Conservation (phyloP, 2,888 invertebrate species). For the Trichogramma evanescens region DNA sequence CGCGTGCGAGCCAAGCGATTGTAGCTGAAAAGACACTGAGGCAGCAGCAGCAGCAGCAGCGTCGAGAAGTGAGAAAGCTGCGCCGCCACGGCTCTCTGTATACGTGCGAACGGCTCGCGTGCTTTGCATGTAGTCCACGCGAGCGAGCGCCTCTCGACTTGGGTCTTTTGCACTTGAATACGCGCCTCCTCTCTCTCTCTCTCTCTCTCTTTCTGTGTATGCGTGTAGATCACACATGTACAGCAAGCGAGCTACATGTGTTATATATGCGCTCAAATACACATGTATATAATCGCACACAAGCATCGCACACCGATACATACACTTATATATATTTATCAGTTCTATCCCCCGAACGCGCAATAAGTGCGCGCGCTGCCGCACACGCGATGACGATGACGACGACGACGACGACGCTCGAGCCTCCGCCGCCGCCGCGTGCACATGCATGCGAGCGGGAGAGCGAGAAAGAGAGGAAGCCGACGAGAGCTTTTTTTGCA, state of each 20-base stretch:
- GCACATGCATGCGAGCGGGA: too few relatives aligned
- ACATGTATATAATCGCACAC: too few relatives aligned
- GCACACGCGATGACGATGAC: too few relatives aligned
- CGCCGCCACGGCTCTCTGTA: slow-evolving; percentile 4
- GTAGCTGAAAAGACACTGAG: slow-evolving; percentile 10
- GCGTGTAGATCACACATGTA: background rate
- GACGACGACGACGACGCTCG: too few relatives aligned
- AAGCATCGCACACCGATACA: too few relatives aligned
- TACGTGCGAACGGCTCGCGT: background rate
- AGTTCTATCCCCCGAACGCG: too few relatives aligned
- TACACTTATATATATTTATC: too few relatives aligned
- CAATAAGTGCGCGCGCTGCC: too few relatives aligned
- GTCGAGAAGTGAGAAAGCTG: background rate
- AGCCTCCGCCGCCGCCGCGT: too few relatives aligned
- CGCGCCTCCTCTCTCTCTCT: background rate
- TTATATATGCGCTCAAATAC: background rate
- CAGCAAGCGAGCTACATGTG: background rate
- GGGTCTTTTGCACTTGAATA: background rate
- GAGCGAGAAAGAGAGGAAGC: too few relatives aligned
- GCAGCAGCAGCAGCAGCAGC: background rate
- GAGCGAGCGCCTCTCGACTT: background rate
- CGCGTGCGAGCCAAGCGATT: slow-evolving; percentile 1
- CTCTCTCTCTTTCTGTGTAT: background rate
- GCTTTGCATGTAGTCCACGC: background rate
- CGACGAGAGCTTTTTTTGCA: too few relatives aligned